Evolutionary conservation across 2,888 invertebrate species (phyloP), one percentile per base, ranked within the genome.

Genomic region (Sarcophaga subvicina): DNA sequence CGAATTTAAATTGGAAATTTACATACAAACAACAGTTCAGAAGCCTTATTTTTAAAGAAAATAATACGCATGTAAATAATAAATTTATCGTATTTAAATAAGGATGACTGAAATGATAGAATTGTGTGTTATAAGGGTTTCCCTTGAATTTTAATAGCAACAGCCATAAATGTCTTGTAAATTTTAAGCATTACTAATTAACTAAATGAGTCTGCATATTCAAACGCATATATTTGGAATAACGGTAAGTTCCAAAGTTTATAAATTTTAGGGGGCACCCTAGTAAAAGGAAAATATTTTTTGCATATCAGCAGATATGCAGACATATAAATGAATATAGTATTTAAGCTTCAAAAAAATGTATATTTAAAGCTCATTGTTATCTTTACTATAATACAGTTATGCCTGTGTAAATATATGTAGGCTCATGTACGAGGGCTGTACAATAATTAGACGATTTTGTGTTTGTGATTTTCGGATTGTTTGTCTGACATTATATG

Each of bases 1-100:
- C 5, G 49, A 69, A 8, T 60, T 75, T 81, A 27, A 17, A 70
- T 37, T 69, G 69, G 22, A 81, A 69, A 75, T 76, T 75, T 63
- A 20, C 25, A 81, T 69, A 67, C 47, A 59, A 45, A 64, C 67
- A 10, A 66, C 22, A 66, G 37, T 17, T n/a, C 5, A 60, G 25
- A 80, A 63, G 54, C 37, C 54, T 22, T 54, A 11, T 45, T 25
- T 37, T 3, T 5, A 49, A 70, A 12, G 3, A 27, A 64, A 12
- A 54, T 20, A 45, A 25, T 20, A 73, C n/a, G n/a, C 22, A 62
- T 6, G 62, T 1, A 67, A 37, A 37, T 37, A 6, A 37, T 59
- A 37, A 37, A 37, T 37, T 37, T 37, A 37, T 37, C 37, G 37
- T 37, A 37, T 6, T 37, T 37, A 37, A 37, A 37, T 37, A 37